A percentile compares a stretch with the other conserved stretches of the same genome.
phyloP scores from a whole-genome alignment of 2,113 vertebrate genomes.

The Calidris pugnax region DNA sequence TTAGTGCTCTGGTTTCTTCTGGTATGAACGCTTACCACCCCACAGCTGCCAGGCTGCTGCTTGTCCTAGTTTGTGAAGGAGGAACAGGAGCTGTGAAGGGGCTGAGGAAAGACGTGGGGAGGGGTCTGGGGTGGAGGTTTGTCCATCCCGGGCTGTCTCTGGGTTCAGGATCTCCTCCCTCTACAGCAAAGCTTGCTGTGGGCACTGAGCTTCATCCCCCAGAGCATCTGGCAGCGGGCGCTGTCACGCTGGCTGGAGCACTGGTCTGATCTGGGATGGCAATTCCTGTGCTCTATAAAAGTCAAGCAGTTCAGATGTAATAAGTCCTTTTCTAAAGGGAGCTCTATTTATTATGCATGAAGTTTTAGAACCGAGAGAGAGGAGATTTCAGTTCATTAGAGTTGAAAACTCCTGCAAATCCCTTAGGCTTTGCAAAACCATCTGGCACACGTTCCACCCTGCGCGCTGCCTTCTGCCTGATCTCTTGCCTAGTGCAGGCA shows the following conservation, averaged over 20 bases:
- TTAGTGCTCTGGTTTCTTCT: background rate
- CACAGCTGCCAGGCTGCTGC: background rate
- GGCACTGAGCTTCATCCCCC: background rate
- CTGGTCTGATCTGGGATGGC: conserved; percentile 9
- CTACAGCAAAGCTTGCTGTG: background rate
- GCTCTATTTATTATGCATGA: conserved; percentile 61
- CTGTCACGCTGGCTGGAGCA: background rate
- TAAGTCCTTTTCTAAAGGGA: conserved; percentile 48
- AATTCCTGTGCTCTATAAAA: conserved; percentile 1
- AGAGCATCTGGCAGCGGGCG: background rate
- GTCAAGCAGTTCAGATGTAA: conserved; percentile 41
- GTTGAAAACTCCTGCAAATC: conserved; percentile 65
- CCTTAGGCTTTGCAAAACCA: conserved; percentile 56
- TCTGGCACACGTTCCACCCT: conserved; percentile 42
- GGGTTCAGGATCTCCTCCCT: background rate
- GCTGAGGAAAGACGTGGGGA: background rate
- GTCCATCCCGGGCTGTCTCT: background rate
- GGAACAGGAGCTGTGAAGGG: background rate
- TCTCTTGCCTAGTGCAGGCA: background rate
- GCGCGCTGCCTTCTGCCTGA: background rate
- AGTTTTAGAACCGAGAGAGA: conserved; percentile 56
- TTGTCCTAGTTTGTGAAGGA: background rate
- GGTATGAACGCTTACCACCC: background rate
- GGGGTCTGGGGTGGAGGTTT: background rate
- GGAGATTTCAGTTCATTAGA: conserved; percentile 66